These are phyloP conservation scores for Salvator merianae DNA, from an alignment of 2,113 vertebrate species.

Conservation along the genomic window DNA sequence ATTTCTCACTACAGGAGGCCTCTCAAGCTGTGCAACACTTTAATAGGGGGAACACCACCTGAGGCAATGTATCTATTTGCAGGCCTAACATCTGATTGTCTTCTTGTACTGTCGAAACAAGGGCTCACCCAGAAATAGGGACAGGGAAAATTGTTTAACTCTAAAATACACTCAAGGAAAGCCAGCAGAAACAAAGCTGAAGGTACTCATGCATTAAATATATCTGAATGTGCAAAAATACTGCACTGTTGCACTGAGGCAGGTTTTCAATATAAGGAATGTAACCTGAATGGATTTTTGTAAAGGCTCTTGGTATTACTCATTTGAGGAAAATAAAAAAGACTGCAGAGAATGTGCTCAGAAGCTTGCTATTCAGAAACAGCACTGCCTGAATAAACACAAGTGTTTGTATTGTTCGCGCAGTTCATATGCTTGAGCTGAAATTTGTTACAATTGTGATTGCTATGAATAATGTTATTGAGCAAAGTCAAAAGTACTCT, in stretches of 20 bases:
- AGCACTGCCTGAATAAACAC: conserved; percentile 20
- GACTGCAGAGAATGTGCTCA: background rate
- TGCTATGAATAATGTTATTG: conserved; percentile 24
- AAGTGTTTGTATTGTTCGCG: conserved; percentile 25
- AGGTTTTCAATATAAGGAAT: background rate
- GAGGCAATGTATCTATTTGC: conserved; percentile 9
- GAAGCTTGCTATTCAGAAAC: conserved; percentile 14
- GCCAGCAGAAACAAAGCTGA: conserved; percentile 3
- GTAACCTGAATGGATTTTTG: background rate
- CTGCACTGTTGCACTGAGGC: background rate
- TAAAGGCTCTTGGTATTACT: background rate
- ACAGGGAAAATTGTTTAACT: conserved; percentile 7
- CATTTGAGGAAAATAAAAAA: conserved; percentile 6
- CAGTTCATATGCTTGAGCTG: conserved; percentile 24
- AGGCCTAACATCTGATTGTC: background rate
- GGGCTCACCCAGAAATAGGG: background rate
- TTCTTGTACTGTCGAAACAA: background rate
- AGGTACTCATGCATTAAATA: background rate
- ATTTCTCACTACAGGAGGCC: conserved; percentile 3
- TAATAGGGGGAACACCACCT: conserved; percentile 16
- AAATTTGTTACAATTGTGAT: conserved; percentile 24
- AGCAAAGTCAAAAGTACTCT: conserved; percentile 21
- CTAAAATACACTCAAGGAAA: background rate
- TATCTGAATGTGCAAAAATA: background rate
- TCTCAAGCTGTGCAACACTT: conserved; percentile 7